These are phyloP conservation scores for Mirounga angustirostris DNA, from an alignment of 2,113 vertebrate genomes.

Conservation along the genomic window DNA sequence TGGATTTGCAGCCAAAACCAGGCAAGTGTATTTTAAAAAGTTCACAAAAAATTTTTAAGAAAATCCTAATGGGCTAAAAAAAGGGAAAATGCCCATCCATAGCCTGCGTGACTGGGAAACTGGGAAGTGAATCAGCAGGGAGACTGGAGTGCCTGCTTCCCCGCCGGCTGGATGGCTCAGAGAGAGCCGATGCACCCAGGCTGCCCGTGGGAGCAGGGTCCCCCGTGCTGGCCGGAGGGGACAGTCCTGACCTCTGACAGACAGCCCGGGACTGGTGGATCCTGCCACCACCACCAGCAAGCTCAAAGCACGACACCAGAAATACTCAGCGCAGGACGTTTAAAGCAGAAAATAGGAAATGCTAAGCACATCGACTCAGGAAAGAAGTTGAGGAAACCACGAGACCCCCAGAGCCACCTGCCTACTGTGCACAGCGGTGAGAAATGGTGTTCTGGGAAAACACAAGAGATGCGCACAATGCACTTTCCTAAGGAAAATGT, in stretches of 20 bases:
- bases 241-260: background rate
- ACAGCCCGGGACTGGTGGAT: rapidly evolving
- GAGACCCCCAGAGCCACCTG: background rate
- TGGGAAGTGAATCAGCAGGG: rapidly evolving
- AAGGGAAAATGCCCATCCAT: rapidly evolving
- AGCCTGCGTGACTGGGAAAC: rapidly evolving
- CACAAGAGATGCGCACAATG: rapidly evolving
- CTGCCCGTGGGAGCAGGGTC: rapidly evolving
- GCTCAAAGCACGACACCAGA: background rate
- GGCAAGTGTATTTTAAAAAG: background rate
- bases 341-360: rapidly evolving
- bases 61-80: background rate
- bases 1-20: rapidly evolving
- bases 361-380: rapidly evolving
- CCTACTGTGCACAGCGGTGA: rapidly evolving
- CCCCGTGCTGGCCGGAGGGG: rapidly evolving
- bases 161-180: rapidly evolving
- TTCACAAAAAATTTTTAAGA: background rate
- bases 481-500: too few relatives aligned
- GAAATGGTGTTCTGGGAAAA: rapidly evolving
- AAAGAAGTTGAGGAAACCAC: background rate
- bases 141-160: rapidly evolving
- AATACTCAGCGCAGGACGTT: rapidly evolving
- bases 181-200: rapidly evolving
- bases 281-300: rapidly evolving